Evolutionary conservation across 2,797 vertebrate genomes (phyloP).

Genomic region (Hyperoplus lanceolatus): DNA sequence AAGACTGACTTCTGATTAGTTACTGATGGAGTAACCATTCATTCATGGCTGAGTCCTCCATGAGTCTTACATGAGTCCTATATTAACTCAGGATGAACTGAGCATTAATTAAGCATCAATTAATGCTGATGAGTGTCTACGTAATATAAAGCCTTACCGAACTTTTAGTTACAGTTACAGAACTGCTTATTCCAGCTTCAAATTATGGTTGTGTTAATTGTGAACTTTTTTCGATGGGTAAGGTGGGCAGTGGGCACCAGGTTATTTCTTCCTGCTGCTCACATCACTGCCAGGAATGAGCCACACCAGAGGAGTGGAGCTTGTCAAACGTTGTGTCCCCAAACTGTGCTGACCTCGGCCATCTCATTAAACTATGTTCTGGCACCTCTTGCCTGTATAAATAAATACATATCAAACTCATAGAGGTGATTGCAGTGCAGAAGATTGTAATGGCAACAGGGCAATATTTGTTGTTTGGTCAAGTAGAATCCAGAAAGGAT

Average conservation of each 20-base stretch:
- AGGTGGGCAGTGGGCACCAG: background rate
- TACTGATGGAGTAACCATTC: no score
- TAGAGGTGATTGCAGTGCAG: background rate
- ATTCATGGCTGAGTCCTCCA: no score
- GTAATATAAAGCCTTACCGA: no score
- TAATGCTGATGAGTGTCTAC: no score
- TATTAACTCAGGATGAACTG: no score
- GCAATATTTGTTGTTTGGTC: no score
- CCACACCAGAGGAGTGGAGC: constrained; percentile 4
- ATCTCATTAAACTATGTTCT: background rate
- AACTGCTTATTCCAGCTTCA: constrained; percentile 2
- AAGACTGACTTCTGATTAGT: no score
- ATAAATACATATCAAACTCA: background rate
- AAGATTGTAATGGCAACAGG: background rate
- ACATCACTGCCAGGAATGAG: background rate
- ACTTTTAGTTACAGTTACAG: constrained; percentile 1
- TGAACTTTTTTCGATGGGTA: constrained; percentile 1
- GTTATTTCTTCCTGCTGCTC: background rate
- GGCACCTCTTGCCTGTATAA: background rate
- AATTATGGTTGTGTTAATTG: constrained; percentile 7
- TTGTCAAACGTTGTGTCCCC: background rate
- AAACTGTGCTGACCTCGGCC: background rate
- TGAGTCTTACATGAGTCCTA: no score
- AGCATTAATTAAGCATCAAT: no score
- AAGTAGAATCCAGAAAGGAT: background rate